Percentiles rank a stretch among this genome's conserved stretches.
These are phyloP conservation scores for Champsocephalus gunnari DNA, from an alignment of 2,797 vertebrate genomes.

Conservation along the genomic window DNA sequence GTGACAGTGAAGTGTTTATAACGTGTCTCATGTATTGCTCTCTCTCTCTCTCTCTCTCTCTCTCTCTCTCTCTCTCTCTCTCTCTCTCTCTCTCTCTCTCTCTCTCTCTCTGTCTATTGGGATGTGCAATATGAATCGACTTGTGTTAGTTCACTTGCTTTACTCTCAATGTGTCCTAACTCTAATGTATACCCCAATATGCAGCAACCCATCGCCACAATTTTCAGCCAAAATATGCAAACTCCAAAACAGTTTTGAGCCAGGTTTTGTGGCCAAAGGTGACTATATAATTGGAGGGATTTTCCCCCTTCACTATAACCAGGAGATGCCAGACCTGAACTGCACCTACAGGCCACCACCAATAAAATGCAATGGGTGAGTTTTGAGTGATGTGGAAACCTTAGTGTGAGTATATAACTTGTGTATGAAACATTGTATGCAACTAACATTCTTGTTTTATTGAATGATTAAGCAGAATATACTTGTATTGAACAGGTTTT, in stretches of 20 bases:
- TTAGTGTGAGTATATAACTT: neutral
- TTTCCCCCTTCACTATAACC: conserved; percentile 84
- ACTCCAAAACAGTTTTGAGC: conserved; percentile 76
- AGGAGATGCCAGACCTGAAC: conserved; percentile 82
- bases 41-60: neutral
- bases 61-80: neutral
- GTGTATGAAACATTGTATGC: neutral
- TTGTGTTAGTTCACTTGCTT: conserved; percentile 52
- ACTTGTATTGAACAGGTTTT: neutral
- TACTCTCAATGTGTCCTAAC: conserved; percentile 30
- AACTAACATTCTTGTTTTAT: neutral
- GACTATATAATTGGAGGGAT: conserved; percentile 82
- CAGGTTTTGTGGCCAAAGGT: conserved; percentile 74
- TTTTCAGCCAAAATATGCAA: conserved; percentile 53
- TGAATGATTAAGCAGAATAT: neutral
- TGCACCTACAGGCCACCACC: conserved; percentile 75
- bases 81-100: neutral
- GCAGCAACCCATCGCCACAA: conserved; percentile 14
- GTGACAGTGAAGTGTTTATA: conserved; percentile 54
- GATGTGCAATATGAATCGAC: conserved; percentile 59
- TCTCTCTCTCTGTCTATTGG: neutral
- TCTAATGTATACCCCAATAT: neutral
- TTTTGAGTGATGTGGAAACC: conserved; percentile 4
- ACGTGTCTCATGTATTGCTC: neutral
- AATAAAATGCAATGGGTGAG: conserved; percentile 82